A percentile compares a stretch with the other conserved stretches of the same genome.
These are phyloP conservation scores for Sclerodermus sp. DNA, from an alignment of 2,888 invertebrate species.

Conservation along the genomic window DNA sequence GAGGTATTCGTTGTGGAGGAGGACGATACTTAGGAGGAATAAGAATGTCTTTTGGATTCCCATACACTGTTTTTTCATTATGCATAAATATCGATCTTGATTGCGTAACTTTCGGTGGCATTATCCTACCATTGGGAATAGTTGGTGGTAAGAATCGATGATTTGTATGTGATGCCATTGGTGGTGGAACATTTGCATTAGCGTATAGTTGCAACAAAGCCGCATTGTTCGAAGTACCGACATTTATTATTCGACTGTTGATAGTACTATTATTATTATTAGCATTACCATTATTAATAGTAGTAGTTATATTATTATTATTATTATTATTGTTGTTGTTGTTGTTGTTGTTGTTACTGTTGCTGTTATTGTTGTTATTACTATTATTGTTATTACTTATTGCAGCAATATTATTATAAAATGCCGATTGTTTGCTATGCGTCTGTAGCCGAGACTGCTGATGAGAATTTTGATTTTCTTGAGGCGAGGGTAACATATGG, in stretches of 20 bases:
- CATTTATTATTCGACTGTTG: constrained; percentile 48
- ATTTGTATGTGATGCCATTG: constrained; percentile 17
- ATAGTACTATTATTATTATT: constrained; percentile 26
- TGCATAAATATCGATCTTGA: constrained; percentile 68
- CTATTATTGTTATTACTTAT: constrained; percentile 22
- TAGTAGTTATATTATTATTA: constrained; percentile 12
- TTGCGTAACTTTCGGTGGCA: constrained; percentile 65
- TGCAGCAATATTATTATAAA: constrained; percentile 22
- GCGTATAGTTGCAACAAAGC: constrained; percentile 48
- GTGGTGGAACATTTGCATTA: constrained; percentile 36
- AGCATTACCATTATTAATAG: constrained; percentile 12
- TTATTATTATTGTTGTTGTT: constrained; percentile 8
- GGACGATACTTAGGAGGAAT: constrained; percentile 60
- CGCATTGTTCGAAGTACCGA: constrained; percentile 44
- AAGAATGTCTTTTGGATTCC: constrained; percentile 72
- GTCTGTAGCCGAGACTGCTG: constrained; percentile 19
- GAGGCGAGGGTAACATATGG: constrained; percentile 52
- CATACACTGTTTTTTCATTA: constrained; percentile 69
- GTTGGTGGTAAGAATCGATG: constrained; percentile 43
- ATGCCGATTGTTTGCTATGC: constrained; percentile 13
- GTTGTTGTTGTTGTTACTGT: constrained; percentile 7
- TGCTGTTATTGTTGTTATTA: constrained; percentile 28
- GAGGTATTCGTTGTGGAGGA: constrained; percentile 8
- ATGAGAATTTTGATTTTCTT: constrained; percentile 28
- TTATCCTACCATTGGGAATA: constrained; percentile 40